These are phyloP conservation scores for Macrotis lagotis DNA, from an alignment of 2,113 vertebrate species.

Conservation along the genomic window DNA sequence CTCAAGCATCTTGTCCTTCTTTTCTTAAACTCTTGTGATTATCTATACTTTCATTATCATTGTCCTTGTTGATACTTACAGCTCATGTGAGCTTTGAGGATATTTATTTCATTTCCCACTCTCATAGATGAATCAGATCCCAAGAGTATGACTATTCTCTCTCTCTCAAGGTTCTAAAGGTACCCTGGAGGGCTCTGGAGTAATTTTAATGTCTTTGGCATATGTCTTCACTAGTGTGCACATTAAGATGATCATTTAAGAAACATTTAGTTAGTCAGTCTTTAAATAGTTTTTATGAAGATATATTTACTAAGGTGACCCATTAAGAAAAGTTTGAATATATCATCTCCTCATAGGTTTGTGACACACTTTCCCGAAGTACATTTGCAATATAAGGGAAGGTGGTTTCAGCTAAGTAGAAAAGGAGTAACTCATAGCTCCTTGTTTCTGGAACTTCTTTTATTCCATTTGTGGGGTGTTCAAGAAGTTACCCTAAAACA, in stretches of 20 bases:
- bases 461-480: neutral
- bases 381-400: neutral
- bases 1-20: neutral
- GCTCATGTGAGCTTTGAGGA: neutral
- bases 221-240: neutral
- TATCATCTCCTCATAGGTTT: neutral
- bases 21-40: neutral
- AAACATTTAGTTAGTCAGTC: neutral
- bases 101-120: neutral
- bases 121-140: neutral
- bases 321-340: neutral
- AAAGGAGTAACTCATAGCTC: neutral
- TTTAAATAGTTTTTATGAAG: neutral
- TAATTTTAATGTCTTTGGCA: neutral
- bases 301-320: neutral
- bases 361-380: neutral
- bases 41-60: neutral
- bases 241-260: neutral
- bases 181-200: neutral
- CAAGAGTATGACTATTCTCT: neutral
- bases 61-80: neutral
- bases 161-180: neutral
- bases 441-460: neutral
- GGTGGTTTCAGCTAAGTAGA: neutral
- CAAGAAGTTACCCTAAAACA: neutral